These are phyloP conservation scores for Anguilla rostrata DNA, from an alignment of 2,113 vertebrate species.

Conservation along the genomic window DNA sequence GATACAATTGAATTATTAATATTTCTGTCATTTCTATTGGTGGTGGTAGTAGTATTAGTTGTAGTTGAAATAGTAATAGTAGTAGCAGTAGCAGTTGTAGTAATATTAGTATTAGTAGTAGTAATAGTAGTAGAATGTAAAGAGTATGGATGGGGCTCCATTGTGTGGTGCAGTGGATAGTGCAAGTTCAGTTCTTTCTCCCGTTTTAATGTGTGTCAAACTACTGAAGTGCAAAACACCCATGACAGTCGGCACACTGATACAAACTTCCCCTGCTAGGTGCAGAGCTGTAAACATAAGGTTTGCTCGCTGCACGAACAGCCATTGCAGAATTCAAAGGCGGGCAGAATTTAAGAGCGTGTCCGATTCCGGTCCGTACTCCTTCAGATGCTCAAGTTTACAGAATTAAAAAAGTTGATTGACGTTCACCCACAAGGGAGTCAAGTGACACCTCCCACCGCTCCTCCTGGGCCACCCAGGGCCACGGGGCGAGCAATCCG, in stretches of 20 bases:
- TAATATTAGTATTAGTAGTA: background rate
- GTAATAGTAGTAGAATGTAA: background rate
- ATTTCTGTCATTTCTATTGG: too few species aligned
- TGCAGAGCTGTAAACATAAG: background rate
- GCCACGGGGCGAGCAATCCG: too few species aligned
- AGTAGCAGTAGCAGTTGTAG: too few species aligned
- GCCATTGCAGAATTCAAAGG: background rate
- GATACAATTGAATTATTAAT: too few species aligned
- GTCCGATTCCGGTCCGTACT: background rate
- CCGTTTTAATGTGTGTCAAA: background rate
- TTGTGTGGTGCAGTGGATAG: background rate
- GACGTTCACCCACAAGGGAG: too few species aligned
- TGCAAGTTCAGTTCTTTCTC: too few species aligned
- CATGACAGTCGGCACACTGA: background rate
- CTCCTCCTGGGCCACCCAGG: background rate
- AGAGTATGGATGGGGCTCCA: background rate
- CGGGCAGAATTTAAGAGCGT: too few species aligned
- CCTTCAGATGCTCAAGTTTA: background rate
- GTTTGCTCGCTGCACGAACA: too few species aligned
- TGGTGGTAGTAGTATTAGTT: too few species aligned
- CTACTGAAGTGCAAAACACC: background rate
- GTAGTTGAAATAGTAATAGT: too few species aligned
- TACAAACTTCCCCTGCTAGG: background rate
- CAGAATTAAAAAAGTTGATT: too few species aligned
- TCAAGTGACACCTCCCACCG: background rate